These are phyloP conservation scores for Grammomys dolichurus DNA, from an alignment of 2,113 vertebrate genomes.

Conservation along the genomic window DNA sequence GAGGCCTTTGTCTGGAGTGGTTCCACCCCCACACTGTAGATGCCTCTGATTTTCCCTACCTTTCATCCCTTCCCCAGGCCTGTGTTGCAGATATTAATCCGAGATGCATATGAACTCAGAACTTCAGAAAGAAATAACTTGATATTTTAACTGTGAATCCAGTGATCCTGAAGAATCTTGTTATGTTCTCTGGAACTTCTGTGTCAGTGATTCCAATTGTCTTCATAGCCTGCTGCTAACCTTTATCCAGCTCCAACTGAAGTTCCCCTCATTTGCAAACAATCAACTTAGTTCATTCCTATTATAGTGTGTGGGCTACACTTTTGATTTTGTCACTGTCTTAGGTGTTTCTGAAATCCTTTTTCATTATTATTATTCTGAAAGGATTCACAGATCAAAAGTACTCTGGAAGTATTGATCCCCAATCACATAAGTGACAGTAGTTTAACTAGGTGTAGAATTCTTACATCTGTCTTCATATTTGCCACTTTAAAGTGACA, in stretches of 20 bases:
- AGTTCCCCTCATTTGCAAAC: background rate
- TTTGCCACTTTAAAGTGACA: background rate
- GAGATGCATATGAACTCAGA: background rate
- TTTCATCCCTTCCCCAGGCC: background rate
- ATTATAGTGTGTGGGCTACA: background rate
- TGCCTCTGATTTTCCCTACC: background rate
- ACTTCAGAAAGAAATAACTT: background rate
- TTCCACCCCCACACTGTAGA: background rate
- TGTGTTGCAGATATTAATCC: background rate
- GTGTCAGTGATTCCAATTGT: background rate
- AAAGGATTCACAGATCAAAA: constrained; percentile 3
- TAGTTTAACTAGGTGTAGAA: background rate
- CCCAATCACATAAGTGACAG: background rate
- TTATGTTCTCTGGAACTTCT: background rate
- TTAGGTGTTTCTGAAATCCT: background rate
- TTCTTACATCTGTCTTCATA: background rate
- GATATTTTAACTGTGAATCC: background rate
- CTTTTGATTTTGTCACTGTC: background rate
- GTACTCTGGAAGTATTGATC: background rate
- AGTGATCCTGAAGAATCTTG: background rate
- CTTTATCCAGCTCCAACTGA: constrained; percentile 16
- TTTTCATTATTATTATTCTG: constrained; percentile 16
- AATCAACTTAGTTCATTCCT: background rate
- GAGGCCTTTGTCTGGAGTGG: background rate
- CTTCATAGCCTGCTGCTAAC: background rate